A percentile compares a stretch with the other conserved stretches of the same genome.
These are phyloP conservation scores for Vimba vimba DNA, from an alignment of 2,113 vertebrate species.

Conservation along the genomic window DNA sequence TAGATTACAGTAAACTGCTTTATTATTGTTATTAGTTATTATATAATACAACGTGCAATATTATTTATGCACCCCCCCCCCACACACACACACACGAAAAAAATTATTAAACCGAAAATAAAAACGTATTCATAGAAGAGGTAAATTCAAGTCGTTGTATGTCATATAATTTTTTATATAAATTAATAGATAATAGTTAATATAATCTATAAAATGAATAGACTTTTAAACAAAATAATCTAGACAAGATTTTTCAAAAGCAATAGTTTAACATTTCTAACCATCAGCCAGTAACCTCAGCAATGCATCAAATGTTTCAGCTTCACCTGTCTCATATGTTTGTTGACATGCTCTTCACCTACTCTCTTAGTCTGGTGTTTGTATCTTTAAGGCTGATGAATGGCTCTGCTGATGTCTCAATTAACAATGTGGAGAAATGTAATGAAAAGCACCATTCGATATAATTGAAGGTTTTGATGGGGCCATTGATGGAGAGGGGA, in stretches of 20 bases:
- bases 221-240: background rate
- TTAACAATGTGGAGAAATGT: slow-evolving; percentile 35
- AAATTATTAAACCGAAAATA: background rate
- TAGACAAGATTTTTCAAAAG: background rate
- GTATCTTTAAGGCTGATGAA: slow-evolving; percentile 25
- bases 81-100: too few species aligned
- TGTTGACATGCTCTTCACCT: slow-evolving; percentile 33
- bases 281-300: background rate
- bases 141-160: background rate
- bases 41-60: too few species aligned
- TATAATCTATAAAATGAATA: background rate
- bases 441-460: slow-evolving; percentile 41
- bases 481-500: slow-evolving; percentile 16
- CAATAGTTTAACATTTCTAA: background rate
- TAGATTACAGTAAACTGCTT: too few species aligned
- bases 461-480: slow-evolving; percentile 40
- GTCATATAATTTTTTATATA: background rate
- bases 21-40: too few species aligned
- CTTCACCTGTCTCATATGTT: slow-evolving; percentile 27
- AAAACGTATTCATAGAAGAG: background rate
- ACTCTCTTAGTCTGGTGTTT: slow-evolving; percentile 1
- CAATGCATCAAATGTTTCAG: background rate
- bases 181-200: background rate
- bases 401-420: slow-evolving; percentile 46
- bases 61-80: too few species aligned